Conservation (phyloP, 1,140 invertebrate species). For the Bicyclus anynana region DNA sequence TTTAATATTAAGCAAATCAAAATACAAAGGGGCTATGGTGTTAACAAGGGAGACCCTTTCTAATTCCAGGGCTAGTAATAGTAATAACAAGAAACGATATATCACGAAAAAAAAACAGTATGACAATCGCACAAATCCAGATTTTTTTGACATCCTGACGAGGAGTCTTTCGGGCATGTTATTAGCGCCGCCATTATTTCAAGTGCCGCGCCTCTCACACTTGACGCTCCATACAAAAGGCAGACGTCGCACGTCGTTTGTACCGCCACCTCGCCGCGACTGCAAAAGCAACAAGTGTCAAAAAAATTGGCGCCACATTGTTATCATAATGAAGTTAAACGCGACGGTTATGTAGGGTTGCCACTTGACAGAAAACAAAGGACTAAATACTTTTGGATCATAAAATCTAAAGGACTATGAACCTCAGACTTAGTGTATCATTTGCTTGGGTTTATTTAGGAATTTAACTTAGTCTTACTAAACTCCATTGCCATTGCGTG, state of each 20-base stretch:
- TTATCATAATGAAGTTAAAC: constrained; percentile 2
- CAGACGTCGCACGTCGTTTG: constrained; percentile 69
- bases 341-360: background rate
- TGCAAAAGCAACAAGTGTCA: constrained; percentile 22
- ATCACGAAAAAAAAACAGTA: background rate
- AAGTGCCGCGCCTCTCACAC: constrained; percentile 50
- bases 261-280: constrained; percentile 48
- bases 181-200: constrained; percentile 42
- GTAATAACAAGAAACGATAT: background rate
- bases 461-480: too few species aligned
- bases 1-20: too few species aligned
- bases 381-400: too few species aligned
- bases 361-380: background rate
- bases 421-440: too few species aligned
- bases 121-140: background rate
- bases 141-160: background rate
- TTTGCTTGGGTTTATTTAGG: too few species aligned
- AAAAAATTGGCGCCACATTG: constrained; percentile 72
- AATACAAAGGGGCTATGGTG: too few species aligned
- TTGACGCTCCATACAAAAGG: constrained; percentile 48
- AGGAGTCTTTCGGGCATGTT: constrained; percentile 11
- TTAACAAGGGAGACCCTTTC: too few species aligned
- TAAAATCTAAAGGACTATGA: too few species aligned
- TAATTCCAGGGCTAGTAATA: background rate
- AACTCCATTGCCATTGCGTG: too few species aligned